Base-by-base conservation (phyloP, 2,888 invertebrate genomes). In the Pheosia gnoma region DNA sequence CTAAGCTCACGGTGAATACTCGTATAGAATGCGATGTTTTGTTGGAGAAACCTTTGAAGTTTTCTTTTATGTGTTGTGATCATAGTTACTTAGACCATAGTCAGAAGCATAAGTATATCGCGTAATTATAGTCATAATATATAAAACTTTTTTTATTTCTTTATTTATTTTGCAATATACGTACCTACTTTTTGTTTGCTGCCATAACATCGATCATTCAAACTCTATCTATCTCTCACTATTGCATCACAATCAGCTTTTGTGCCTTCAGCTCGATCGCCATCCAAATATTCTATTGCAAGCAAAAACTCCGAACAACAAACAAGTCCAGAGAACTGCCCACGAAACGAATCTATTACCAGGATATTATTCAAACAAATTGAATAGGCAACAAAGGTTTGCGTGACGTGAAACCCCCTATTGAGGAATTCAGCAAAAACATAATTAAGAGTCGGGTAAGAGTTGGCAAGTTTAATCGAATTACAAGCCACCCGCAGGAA, bases 391-490 rank as follows among this genome's bases (percentile, higher is more conserved):
- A 68, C 66, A 71, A 74, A 67, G 66, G 71, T 70, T 77, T 61
- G 75, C 75, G 80, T 81, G 82, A 76, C 66, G 66, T 60, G 63
- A 68, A 63, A 62, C 70, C 71, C 25, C 64, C 67, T 65, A 70
- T 68, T 71, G 63, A 61, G 49, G 74, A 74, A 67, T 69, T 68
- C 64, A 71, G 69, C 74, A 63, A 77, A 80, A 81, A 82, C 83
- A 80, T 81, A 83, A 84, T 86, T 83, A 81, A 82, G 79, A 78
- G 77, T 74, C 69, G 66, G 72, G 76, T 77, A 71, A 75, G 74
- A 84, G 85, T 87, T 85, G 71, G 72, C 75, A 80, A 86, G 77
- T 87, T 88, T 84, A 86, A 87, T 87, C 83, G 82, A 86, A 88
- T 88, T 84, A 87, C 84, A 75, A 78, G 77, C 80, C 76, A 74